Base-by-base conservation (phyloP, 2,888 invertebrate genomes). In the Pammene aurita region DNA sequence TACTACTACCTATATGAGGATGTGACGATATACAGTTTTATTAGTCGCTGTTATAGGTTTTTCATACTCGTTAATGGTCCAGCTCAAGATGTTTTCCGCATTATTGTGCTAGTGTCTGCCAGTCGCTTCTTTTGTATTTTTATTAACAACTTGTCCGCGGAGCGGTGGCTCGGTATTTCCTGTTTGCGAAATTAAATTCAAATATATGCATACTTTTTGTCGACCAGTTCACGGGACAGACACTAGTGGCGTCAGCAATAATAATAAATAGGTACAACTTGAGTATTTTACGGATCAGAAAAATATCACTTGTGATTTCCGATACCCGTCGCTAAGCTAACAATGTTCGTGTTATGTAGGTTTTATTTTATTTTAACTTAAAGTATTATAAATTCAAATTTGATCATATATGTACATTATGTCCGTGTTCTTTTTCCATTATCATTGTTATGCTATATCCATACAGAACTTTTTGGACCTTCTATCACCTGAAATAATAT, bases 121-220 rank as follows among this genome's bases (percentile, higher is more conserved):
- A 70, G 72, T 72, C 61, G 72, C 69, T 72, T 76, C 74, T 80
- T 78, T 79, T 75, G 75, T 79, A 67, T 78, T 77, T 80, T 79
- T 77, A 72, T 80, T 79, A 77, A 81, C 74, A 73, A 73, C 77
- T 81, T 77, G 81, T 81, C 80, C 75, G 76, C 76, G 77, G 26
- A 77, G 80, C 74, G 75, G 75, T 77, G 80, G 83, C 84, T 82
- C 76, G 82, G 83, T 87, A 89, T 89, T 92, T 91, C 90, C 90
- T 91, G 90, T 87, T 90, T 73, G 84, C 82, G 72, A 87, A 89
- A 88, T 87, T 83, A 83, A 83, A 92, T 90, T 89, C 85, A 89
- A 91, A 90, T 90, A 74, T 90, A 90, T 92, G 86, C 90, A 88
- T 87, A 85, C 83, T 89, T 89, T 89, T 90, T 90, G 88, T 85